phyloP scores from a whole-genome alignment of 2,888 invertebrate genomes.

The Erebia epiphron region DNA sequence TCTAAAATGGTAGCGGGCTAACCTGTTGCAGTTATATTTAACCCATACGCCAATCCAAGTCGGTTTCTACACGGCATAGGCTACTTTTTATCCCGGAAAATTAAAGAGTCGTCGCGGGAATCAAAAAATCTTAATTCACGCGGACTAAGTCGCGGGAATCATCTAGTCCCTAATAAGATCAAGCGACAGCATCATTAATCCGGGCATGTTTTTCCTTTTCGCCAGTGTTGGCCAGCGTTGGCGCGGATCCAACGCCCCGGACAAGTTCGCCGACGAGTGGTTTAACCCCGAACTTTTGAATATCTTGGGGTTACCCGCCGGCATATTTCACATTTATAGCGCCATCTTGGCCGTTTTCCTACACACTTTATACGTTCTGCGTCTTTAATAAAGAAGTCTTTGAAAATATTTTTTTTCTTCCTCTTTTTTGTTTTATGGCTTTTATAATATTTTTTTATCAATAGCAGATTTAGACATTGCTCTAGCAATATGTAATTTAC shows the following conservation, averaged over 20 bases:
- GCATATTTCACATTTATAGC: constrained; percentile 35
- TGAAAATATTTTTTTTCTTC: neutral
- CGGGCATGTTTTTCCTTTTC: constrained; percentile 35
- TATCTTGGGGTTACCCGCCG: constrained; percentile 32
- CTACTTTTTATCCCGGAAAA: no score
- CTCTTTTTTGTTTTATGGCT: no score
- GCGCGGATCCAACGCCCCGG: constrained; percentile 29
- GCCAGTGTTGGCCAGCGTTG: constrained; percentile 23
- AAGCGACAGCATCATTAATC: constrained; percentile 38
- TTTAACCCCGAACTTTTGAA: constrained; percentile 37
- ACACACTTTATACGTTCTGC: constrained; percentile 15
- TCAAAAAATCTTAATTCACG: no score
- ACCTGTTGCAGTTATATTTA: neutral
- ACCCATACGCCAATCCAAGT: neutral
- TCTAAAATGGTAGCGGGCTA: neutral
- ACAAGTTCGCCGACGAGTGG: constrained; percentile 24
- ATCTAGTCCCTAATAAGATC: constrained; percentile 38
- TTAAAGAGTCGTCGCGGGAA: no score
- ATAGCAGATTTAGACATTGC: no score
- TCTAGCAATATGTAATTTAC: no score
- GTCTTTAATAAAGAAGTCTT: constrained; percentile 8
- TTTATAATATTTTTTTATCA: no score
- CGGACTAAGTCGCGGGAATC: no score
- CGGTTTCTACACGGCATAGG: no score
- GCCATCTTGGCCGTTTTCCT: constrained; percentile 27